Evolutionary conservation across 1,140 invertebrate genomes (phyloP).

Genomic region (Drosophila bocki): DNA sequence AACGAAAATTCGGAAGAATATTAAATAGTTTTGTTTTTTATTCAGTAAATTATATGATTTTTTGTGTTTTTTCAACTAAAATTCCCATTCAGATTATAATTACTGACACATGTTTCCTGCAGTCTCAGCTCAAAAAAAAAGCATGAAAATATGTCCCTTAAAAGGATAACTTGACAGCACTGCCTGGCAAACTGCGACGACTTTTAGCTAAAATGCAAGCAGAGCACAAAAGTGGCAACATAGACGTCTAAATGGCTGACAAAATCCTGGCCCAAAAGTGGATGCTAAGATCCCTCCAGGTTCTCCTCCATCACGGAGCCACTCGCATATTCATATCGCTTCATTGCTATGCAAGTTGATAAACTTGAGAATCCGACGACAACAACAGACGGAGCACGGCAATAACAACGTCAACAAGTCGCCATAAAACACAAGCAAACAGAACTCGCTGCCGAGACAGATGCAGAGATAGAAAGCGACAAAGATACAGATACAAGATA

Average conservation of each 20-base stretch:
- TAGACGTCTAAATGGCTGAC: constrained; percentile 19
- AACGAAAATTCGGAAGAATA: too few species aligned
- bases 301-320: neutral
- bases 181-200: neutral
- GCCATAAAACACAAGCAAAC: constrained; percentile 69
- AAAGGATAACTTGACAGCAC: constrained; percentile 10
- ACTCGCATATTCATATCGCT: constrained; percentile 56
- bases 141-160: neutral
- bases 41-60: neutral
- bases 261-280: constrained; percentile 25
- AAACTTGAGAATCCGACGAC: constrained; percentile 65
- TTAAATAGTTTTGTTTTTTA: neutral
- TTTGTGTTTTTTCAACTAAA: too few species aligned
- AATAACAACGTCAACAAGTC: constrained; percentile 63
- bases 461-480: constrained; percentile 27
- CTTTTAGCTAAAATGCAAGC: constrained; percentile 25
- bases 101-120: constrained; percentile 3
- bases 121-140: neutral
- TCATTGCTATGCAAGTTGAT: constrained; percentile 73
- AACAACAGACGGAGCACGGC: constrained; percentile 42
- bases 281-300: neutral
- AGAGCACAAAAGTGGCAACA: constrained; percentile 8
- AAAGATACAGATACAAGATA: constrained; percentile 32
- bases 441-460: constrained; percentile 23
- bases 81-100: neutral